Conservation (phyloP, 2,113 vertebrate genomes). For the Irena cyanogastra region DNA sequence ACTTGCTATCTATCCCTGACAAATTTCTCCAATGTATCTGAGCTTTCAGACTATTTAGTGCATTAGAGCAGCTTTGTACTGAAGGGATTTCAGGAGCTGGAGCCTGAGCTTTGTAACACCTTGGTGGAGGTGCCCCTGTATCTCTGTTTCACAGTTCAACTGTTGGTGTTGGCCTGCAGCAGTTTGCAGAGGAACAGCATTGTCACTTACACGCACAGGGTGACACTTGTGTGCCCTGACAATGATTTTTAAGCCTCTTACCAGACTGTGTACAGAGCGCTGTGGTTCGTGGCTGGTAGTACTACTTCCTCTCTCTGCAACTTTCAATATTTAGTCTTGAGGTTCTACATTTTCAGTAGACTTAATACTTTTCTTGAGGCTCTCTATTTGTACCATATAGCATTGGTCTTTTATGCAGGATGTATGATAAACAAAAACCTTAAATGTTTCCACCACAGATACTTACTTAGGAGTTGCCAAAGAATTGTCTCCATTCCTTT, state of each 20-base stretch:
- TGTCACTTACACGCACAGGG: neutral
- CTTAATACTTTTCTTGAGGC: neutral
- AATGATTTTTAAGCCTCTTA: neutral
- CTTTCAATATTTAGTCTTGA: neutral
- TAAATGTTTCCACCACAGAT: neutral
- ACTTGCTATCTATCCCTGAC: constrained; percentile 42
- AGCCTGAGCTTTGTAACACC: neutral
- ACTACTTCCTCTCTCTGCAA: neutral
- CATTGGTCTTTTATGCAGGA: neutral
- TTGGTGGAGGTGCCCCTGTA: neutral
- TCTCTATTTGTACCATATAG: neutral
- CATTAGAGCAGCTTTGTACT: neutral
- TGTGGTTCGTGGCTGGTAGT: neutral
- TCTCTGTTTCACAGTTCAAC: neutral
- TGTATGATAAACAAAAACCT: neutral
- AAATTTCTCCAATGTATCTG: constrained; percentile 35
- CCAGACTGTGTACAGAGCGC: neutral
- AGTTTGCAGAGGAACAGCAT: neutral
- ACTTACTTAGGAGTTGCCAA: neutral
- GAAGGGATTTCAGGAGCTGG: neutral
- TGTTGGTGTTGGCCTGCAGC: neutral
- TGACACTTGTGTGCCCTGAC: neutral
- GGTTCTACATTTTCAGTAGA: neutral
- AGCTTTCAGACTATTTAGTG: neutral
- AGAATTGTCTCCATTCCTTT: neutral